Conservation (phyloP, 2,113 vertebrate genomes). For the Tretioscincus oriximinensis region DNA sequence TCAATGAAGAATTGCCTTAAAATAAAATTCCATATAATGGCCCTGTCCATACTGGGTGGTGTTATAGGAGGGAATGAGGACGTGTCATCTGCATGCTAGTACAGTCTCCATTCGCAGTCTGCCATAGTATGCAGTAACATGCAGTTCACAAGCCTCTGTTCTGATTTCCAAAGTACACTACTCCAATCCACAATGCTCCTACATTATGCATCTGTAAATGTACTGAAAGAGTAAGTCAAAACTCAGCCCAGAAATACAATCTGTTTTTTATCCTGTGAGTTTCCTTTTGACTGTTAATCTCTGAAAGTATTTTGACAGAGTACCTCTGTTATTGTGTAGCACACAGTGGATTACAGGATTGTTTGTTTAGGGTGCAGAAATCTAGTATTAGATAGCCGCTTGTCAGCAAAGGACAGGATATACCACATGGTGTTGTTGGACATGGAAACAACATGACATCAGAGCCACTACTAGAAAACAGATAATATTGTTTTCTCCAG, state of each 20-base stretch:
- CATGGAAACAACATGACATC: conserved; percentile 32
- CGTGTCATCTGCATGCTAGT: too few species aligned
- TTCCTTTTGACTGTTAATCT: conserved; percentile 25
- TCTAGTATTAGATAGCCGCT: conserved; percentile 49
- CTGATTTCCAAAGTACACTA: too few species aligned
- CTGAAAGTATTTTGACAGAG: conserved; percentile 47
- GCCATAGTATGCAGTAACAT: too few species aligned
- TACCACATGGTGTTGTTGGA: conserved; percentile 34
- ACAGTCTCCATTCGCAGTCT: too few species aligned
- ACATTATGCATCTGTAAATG: not conserved
- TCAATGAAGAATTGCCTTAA: not conserved
- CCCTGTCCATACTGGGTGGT: too few species aligned
- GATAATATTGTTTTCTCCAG: conserved; percentile 2
- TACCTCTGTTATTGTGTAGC: conserved; percentile 31
- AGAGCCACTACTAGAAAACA: conserved; percentile 23
- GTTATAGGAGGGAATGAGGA: too few species aligned
- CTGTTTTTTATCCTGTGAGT: conserved; percentile 25
- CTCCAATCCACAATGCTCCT: not conserved
- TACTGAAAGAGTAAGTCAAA: not conserved
- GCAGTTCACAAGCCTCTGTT: too few species aligned
- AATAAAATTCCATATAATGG: not conserved
- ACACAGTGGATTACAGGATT: conserved; percentile 35
- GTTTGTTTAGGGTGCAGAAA: conserved; percentile 54
- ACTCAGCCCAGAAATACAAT: not conserved
- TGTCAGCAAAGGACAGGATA: conserved; percentile 55